These are phyloP conservation scores for Gymnarchus niloticus DNA, from an alignment of 2,113 vertebrate species.

Conservation along the genomic window DNA sequence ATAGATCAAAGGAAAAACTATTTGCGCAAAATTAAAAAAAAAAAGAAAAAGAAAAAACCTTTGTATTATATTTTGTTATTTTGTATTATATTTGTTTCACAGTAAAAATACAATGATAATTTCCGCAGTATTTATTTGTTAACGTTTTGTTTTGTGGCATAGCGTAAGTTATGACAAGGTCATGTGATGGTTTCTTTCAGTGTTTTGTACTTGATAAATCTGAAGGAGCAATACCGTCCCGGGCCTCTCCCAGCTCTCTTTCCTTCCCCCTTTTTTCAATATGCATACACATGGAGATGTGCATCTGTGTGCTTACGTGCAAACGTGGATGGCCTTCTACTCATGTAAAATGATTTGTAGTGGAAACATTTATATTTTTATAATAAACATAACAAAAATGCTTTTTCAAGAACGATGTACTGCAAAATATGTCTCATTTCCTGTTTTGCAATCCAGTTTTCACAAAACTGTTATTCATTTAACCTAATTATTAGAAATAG, in stretches of 20 bases:
- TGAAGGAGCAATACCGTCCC: conserved; percentile 67
- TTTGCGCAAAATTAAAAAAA: conserved; percentile 61
- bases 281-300: conserved; percentile 32
- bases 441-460: background rate
- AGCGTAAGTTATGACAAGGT: conserved; percentile 69
- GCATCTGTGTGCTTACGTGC: conserved; percentile 64
- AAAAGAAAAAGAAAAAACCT: conserved; percentile 61
- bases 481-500: background rate
- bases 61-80: conserved; percentile 67
- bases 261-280: conserved; percentile 49
- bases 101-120: conserved; percentile 57
- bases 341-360: conserved; percentile 99
- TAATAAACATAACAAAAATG: conserved; percentile 99
- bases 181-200: conserved; percentile 73
- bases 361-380: conserved; percentile 99
- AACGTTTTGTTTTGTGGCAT: conserved; percentile 63
- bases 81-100: conserved; percentile 62
- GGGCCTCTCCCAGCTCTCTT: conserved; percentile 46
- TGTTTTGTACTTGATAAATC: conserved; percentile 73
- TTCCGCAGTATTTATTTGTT: conserved; percentile 94
- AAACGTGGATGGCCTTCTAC: conserved; percentile 97
- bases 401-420: conserved; percentile 86
- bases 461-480: background rate
- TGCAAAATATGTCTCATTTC: conserved; percentile 49
- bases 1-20: conserved; percentile 65